Conservation (phyloP, 2,888 invertebrate genomes). For the Vanessa cardui region DNA sequence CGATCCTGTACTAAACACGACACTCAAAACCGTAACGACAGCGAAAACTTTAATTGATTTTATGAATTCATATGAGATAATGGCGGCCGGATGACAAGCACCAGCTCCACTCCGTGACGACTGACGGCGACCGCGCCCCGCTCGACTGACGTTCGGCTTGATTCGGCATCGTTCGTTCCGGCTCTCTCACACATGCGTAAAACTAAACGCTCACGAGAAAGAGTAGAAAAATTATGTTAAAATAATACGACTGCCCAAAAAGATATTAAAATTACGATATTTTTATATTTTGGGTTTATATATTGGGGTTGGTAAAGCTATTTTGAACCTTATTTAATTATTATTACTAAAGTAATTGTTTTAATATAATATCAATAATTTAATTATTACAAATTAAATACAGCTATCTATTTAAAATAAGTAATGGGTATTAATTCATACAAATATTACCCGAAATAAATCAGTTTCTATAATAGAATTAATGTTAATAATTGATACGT, state of each 20-base stretch:
- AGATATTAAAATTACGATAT: constrained; percentile 5
- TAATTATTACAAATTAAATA: no score
- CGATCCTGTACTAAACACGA: constrained; percentile 56
- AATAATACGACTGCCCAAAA: constrained; percentile 21
- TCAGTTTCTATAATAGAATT: neutral
- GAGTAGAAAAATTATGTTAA: constrained; percentile 25
- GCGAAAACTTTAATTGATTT: constrained; percentile 77
- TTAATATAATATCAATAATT: no score
- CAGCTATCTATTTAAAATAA: no score
- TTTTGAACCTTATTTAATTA: no score
- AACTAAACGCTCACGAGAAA: constrained; percentile 44
- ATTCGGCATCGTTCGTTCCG: constrained; percentile 76
- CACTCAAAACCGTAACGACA: constrained; percentile 68
- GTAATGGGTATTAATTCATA: no score
- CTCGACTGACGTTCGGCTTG: constrained; percentile 81
- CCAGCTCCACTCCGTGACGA: constrained; percentile 83
- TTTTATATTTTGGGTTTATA: constrained; percentile 1
- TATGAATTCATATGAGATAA: constrained; percentile 83
- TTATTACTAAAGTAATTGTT: no score
- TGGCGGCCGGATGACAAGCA: constrained; percentile 84
- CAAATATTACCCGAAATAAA: neutral
- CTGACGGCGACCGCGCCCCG: constrained; percentile 85
- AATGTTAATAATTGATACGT: neutral
- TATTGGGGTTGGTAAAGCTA: no score
- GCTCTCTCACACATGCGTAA: constrained; percentile 81